Conservation (phyloP, 2,888 invertebrate genomes). For the Oscheius onirici region DNA sequence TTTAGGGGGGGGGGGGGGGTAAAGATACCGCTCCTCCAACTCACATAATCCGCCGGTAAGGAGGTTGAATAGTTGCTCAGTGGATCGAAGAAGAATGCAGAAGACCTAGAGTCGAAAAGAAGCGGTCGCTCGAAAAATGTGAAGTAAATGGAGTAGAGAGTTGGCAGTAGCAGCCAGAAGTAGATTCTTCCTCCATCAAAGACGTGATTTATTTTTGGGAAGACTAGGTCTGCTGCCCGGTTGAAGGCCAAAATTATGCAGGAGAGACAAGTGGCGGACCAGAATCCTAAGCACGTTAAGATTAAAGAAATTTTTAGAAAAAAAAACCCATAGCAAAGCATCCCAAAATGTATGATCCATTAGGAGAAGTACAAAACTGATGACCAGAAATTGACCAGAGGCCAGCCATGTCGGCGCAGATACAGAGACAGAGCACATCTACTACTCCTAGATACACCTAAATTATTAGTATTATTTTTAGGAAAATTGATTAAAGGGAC, state of each 20-base stretch:
- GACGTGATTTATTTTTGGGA: constrained; percentile 17
- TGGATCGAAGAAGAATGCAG: constrained; percentile 44
- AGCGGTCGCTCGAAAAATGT: constrained; percentile 48
- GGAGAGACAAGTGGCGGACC: constrained; percentile 47
- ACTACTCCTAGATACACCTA: constrained; percentile 28
- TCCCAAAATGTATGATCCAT: constrained; percentile 38
- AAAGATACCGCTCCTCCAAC: too few relatives aligned
- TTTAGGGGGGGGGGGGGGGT: too few relatives aligned
- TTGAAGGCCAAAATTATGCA: constrained; percentile 43
- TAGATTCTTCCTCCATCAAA: constrained; percentile 14
- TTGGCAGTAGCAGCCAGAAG: constrained; percentile 32
- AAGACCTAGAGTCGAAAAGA: constrained; percentile 38
- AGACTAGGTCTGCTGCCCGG: constrained; percentile 36
- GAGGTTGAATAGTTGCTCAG: constrained; percentile 28
- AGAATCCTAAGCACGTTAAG: constrained; percentile 41
- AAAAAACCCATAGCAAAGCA: constrained; percentile 38
- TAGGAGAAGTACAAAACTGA: constrained; percentile 39
- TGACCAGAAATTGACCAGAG: constrained; percentile 41
- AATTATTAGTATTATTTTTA: too few relatives aligned
- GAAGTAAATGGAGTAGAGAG: constrained; percentile 43
- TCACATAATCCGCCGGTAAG: not conserved
- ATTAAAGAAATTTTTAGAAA: not conserved
- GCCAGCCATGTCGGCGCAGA: constrained; percentile 47
- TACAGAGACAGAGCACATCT: constrained; percentile 37
- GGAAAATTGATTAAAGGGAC: too few relatives aligned